phyloP scores from a whole-genome alignment of 2,797 vertebrate species.

The Periophthalmus magnuspinnatus region DNA sequence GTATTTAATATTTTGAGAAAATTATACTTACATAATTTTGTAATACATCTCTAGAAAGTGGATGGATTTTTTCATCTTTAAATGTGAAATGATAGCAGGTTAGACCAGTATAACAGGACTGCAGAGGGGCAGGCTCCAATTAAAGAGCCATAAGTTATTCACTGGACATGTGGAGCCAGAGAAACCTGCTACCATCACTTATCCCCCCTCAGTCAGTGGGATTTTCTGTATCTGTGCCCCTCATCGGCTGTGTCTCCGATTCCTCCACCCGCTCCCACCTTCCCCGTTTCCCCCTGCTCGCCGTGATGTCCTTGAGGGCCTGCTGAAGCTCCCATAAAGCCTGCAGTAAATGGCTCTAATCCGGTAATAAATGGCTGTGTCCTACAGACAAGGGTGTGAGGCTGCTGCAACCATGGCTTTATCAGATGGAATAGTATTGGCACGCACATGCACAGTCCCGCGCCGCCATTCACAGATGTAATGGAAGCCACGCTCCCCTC shows the following conservation, averaged over 20 bases:
- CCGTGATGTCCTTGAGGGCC: constrained; percentile 83
- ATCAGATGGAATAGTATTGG: constrained; percentile 76
- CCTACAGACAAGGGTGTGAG: constrained; percentile 83
- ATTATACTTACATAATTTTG: not conserved
- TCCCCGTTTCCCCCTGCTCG: constrained; percentile 48
- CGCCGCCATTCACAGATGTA: constrained; percentile 61
- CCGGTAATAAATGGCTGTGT: constrained; percentile 84
- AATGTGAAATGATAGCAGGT: not conserved
- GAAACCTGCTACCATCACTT: constrained; percentile 26
- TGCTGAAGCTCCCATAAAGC: constrained; percentile 82
- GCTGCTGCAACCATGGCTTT: constrained; percentile 75
- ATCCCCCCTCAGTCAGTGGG: constrained; percentile 35
- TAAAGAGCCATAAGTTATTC: constrained; percentile 11
- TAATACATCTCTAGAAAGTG: not conserved
- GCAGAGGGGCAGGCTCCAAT: not conserved
- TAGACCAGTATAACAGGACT: not conserved
- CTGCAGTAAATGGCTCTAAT: constrained; percentile 85
- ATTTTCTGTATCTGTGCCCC: constrained; percentile 54
- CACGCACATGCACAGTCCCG: constrained; percentile 40
- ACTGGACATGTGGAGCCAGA: constrained; percentile 13
- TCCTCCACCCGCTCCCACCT: constrained; percentile 45
- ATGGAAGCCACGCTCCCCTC: constrained; percentile 49
- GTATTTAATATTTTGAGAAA: not conserved
- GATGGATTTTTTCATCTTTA: not conserved
- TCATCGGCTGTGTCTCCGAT: constrained; percentile 35